These are phyloP conservation scores for Piprites chloris DNA, from an alignment of 2,113 vertebrate species.

Conservation along the genomic window DNA sequence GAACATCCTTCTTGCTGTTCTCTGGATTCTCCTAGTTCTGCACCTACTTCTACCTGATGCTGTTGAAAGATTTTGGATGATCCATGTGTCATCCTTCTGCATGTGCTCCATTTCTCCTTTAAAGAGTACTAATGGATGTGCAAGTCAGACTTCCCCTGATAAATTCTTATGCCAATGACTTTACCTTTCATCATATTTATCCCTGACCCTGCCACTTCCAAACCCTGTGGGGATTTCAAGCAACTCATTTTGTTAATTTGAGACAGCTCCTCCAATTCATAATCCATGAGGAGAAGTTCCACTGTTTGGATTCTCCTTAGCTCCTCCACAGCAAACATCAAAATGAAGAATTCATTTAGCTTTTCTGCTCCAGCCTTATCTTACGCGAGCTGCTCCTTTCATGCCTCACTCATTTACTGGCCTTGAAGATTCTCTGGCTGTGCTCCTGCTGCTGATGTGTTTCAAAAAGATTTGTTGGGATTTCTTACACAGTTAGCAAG, in stretches of 20 bases:
- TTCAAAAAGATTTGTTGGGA: background rate
- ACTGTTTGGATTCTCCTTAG: background rate
- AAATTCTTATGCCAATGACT: background rate
- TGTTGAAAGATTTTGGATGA: background rate
- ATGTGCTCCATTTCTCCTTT: background rate
- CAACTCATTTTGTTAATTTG: background rate
- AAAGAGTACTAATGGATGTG: background rate
- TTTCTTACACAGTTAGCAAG: background rate
- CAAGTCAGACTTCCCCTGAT: background rate
- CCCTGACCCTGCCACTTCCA: background rate
- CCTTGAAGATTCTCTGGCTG: constrained; percentile 13
- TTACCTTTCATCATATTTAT: background rate
- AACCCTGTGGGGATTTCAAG: background rate
- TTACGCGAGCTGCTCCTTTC: background rate
- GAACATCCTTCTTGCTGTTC: background rate
- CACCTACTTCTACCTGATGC: background rate
- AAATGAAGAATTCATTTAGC: background rate
- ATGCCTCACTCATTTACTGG: background rate
- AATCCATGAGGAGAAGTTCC: background rate
- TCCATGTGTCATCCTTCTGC: background rate
- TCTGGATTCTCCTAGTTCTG: background rate
- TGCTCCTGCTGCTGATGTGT: background rate
- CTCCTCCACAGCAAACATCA: background rate
- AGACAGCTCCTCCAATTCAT: background rate
- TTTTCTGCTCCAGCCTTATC: constrained; percentile 23